Evolutionary conservation across 2,888 invertebrate genomes (phyloP), one percentile per base, ranked within the genome.

Genomic region (Apotomis turbidana): DNA sequence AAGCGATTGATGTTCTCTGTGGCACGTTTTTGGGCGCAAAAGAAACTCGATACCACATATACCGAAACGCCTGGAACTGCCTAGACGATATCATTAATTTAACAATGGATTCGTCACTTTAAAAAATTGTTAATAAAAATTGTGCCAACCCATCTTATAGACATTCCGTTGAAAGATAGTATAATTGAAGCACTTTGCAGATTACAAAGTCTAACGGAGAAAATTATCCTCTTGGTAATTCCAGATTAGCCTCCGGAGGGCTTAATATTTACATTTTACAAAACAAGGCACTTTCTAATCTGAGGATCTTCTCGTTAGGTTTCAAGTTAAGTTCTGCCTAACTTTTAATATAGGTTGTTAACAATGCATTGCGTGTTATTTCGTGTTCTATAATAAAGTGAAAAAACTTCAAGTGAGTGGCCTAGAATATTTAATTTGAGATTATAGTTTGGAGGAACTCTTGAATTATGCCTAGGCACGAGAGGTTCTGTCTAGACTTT

Each of bases 171-270:
- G 55, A 66, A 66, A 44, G 55, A 46, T 46, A 64, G 12, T 55
- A 36, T 66, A 66, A 67, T 67, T 51, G 67, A 59, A 67, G 49
- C 58, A 67, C 58, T 67, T 67, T 67, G 67, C 67, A 67, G 58
- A 67, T 67, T 58, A 67, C 58, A 44, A 64, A 54, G 52, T 59
- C 59, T 54, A 54, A 59, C 64, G 59, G 54, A 64, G 63, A 70
- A 70, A 63, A 70, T 70, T 51, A 63, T 70, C 52, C 64, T 59
- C 70, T 27, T 71, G 66, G 55, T 67, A 71, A 67, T 71, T 61
- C 67, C 54, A 67, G 70, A 71, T 71, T 71, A 71, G 66, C 15
- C 60, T 71, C 64, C 54, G 38, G 66, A 49, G 71, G 67, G 15
- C 49, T 71, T 71, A 44, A 36, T 68, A 61, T 67, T 60, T 55